Conservation (phyloP, 2,888 invertebrate genomes). For the Ectemnius lituratus region DNA sequence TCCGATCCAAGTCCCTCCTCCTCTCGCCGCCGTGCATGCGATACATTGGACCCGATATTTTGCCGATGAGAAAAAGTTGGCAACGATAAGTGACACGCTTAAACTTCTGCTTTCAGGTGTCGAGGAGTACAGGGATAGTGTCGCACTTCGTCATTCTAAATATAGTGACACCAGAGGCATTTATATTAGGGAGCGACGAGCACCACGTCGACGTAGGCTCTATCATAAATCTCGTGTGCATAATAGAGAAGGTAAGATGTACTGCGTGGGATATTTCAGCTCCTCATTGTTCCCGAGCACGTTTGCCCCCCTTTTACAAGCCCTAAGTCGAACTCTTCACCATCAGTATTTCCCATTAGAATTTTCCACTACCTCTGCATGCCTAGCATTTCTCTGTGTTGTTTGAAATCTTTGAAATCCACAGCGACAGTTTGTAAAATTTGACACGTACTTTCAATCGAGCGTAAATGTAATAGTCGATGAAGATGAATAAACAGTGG, state of each 20-base stretch:
- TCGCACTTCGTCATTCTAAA: conserved; percentile 93
- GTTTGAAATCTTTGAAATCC: too few species aligned
- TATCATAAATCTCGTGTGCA: conserved; percentile 92
- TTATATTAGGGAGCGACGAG: conserved; percentile 90
- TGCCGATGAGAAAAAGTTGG: background rate
- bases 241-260: conserved; percentile 90
- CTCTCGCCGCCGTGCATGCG: too few species aligned
- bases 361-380: too few species aligned
- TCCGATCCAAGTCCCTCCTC: too few species aligned
- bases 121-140: conserved; percentile 89
- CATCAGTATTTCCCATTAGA: too few species aligned
- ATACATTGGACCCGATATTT: too few species aligned
- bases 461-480: too few species aligned
- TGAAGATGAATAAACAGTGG: too few species aligned
- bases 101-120: conserved; percentile 82
- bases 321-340: background rate
- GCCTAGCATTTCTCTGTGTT: too few species aligned
- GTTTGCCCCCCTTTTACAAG: conserved; percentile 14
- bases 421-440: too few species aligned
- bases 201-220: conserved; percentile 95
- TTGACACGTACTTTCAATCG: too few species aligned
- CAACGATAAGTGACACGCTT: background rate
- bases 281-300: conserved; percentile 10
- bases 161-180: conserved; percentile 93
- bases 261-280: conserved; percentile 4